phyloP scores from a whole-genome alignment of 1,140 invertebrate genomes.

The Periplaneta americana region DNA sequence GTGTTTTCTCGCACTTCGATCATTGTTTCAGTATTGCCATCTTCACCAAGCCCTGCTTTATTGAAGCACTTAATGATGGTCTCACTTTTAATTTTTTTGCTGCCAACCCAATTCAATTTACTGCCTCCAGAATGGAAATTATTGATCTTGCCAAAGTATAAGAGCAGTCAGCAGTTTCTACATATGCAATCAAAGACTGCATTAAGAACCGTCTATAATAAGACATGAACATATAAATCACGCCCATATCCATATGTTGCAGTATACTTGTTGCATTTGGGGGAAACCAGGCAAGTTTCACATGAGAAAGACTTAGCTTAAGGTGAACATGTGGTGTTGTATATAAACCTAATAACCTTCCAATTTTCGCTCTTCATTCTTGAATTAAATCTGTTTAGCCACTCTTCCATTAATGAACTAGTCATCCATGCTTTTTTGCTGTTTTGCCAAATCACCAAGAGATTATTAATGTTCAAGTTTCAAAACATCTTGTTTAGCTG shows the following conservation, averaged over 20 bases:
- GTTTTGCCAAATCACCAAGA: neutral
- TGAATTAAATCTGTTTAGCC: neutral
- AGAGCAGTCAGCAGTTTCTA: neutral
- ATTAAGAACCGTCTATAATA: neutral
- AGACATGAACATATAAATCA: neutral
- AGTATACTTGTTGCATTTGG: neutral
- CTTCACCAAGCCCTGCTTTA: neutral
- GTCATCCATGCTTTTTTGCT: constrained; percentile 4
- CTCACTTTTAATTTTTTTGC: neutral
- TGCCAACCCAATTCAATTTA: too few species aligned
- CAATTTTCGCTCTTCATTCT: neutral
- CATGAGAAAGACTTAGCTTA: neutral
- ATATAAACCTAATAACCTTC: neutral
- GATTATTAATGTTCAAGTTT: neutral
- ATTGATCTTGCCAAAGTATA: neutral
- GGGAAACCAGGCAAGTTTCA: neutral
- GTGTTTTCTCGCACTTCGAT: neutral
- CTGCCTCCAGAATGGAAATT: neutral
- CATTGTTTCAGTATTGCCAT: neutral
- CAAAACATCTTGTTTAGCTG: neutral
- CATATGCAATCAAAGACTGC: neutral
- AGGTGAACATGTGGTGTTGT: neutral
- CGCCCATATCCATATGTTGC: neutral
- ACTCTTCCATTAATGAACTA: constrained; percentile 1
- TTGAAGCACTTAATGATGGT: neutral